Evolutionary conservation across 1,140 invertebrate species (phyloP), one percentile per base, ranked within the genome.

Genomic region (Cydia pomonella): DNA sequence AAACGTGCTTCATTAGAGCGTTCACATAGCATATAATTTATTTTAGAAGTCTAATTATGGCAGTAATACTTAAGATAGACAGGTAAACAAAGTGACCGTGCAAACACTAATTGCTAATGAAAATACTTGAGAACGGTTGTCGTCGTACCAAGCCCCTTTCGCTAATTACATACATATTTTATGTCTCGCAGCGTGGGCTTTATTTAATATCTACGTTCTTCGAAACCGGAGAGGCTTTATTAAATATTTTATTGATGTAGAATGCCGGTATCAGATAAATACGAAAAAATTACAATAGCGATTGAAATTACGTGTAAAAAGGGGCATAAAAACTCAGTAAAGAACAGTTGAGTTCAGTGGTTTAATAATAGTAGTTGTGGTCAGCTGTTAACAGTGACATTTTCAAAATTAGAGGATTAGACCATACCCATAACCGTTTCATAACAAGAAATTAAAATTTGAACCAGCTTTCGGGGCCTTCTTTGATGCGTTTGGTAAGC

Each of bases 231-330:
- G 64, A 18, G 64, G 16, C 7, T 18, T 69, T 69, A 69, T 69
- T 69, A 38, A 33, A 33, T 18, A 33, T 38, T 69, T 69, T 69
- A 69, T 69, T n/a, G 64, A 13, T 41, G 12, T 41, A 69, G n/a
- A 69, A 69, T 41, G 27, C 16, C 6, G 33, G 13, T n/a, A 25
- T 0, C 27, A 66, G 13, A 33, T 21, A 27, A 10, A 73, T 7
- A 73, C 3, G 18, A 29, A 73, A 73, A 77, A 77, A 66, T 23
- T 41, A 50, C 59, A 41, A 73, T 63, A 74, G 71, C 44, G 63
- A 69, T 5, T 33, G 18, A 33, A 73, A 75, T 50, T 41, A 50
- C 27, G 73, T 47, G 69, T 73, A 64, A 75, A n/a, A 71, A 62
- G 21, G 59, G 27, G 33, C 27, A 64, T 73, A 21, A 74, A 63